phyloP scores from a whole-genome alignment of 2,113 vertebrate genomes.

The Otolemur garnettii region DNA sequence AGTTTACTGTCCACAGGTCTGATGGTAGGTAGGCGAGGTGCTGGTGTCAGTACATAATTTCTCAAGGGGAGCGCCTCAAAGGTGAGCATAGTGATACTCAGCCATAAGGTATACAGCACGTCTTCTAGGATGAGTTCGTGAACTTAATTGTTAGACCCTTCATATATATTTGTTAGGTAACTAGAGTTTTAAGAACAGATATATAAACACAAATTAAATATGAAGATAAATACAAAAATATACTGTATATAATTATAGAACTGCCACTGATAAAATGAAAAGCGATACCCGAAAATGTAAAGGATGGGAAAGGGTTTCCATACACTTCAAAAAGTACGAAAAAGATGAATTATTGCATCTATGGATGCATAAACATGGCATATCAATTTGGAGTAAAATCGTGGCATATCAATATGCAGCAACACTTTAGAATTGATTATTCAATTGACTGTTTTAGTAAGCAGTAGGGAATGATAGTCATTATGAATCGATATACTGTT shows the following conservation, averaged over 20 bases:
- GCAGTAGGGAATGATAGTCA: not conserved
- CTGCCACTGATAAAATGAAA: not conserved
- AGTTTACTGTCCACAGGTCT: too few species aligned
- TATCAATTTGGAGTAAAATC: not conserved
- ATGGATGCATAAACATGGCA: not conserved
- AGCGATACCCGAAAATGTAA: not conserved
- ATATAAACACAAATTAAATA: not conserved
- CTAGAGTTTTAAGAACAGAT: not conserved
- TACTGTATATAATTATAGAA: not conserved
- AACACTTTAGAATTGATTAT: conserved; percentile 10
- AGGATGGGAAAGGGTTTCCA: not conserved
- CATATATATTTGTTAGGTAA: not conserved
- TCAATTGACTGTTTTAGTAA: conserved; percentile 28
- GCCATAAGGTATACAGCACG: too few species aligned
- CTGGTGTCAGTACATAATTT: too few species aligned
- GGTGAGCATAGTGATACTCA: too few species aligned
- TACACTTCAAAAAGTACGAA: conserved; percentile 3
- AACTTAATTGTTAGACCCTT: too few species aligned
- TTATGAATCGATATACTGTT: conserved; percentile 16
- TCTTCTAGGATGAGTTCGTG: too few species aligned
- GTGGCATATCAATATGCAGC: not conserved
- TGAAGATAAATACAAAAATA: not conserved
- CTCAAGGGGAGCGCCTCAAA: too few species aligned
- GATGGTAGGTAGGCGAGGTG: too few species aligned
- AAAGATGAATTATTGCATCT: not conserved